Evolutionary conservation across 2,888 invertebrate genomes (phyloP).

Genomic region (Reticulitermes lucifugus): DNA sequence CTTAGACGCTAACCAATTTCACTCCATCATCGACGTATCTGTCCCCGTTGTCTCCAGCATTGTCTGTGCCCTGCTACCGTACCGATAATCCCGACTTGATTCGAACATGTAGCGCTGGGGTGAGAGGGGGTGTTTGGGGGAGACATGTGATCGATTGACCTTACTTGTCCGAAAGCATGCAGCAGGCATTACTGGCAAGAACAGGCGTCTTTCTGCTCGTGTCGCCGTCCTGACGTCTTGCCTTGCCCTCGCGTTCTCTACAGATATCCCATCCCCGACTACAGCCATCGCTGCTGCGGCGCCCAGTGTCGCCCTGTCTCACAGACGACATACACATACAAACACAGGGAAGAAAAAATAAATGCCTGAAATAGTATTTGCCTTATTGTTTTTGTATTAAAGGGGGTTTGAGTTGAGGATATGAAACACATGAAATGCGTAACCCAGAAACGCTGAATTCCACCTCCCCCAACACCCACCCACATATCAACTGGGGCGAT

Average conservation of each 20-base stretch:
- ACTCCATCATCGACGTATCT: no score
- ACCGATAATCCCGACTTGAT: no score
- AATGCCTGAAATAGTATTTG: conserved; percentile 48
- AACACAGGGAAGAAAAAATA: conserved; percentile 42
- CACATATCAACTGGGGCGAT: not conserved
- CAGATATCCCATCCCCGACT: not conserved
- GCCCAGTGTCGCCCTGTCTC: not conserved
- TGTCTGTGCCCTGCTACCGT: no score
- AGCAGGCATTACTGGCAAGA: not conserved
- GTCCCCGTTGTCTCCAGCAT: no score
- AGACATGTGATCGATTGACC: not conserved
- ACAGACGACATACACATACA: not conserved
- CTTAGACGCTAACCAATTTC: no score
- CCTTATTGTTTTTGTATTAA: conserved; percentile 23
- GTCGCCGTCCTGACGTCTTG: no score
- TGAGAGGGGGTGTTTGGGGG: no score
- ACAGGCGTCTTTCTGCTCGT: not conserved
- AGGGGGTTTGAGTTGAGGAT: not conserved
- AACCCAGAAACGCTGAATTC: not conserved
- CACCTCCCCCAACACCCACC: no score
- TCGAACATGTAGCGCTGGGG: no score
- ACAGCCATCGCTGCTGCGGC: not conserved
- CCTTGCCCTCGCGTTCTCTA: no score
- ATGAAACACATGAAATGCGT: conserved; percentile 1
- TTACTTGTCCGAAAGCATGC: conserved; percentile 5